These are phyloP conservation scores for Drosophila serrata DNA, from an alignment of 1,140 invertebrate species.

Conservation along the genomic window DNA sequence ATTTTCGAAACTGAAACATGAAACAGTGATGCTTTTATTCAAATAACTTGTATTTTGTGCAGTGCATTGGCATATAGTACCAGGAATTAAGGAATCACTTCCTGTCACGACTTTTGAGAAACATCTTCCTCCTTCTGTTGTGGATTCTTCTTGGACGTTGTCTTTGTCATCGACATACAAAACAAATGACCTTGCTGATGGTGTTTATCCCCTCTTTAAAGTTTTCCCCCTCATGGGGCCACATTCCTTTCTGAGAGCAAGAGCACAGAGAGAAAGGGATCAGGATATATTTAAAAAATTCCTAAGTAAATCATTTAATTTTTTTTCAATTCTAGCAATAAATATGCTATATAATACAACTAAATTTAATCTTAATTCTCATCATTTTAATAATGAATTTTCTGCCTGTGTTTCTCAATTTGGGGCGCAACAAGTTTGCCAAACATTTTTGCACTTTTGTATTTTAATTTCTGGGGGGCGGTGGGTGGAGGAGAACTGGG, in stretches of 20 bases:
- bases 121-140: constrained; percentile 52
- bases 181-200: constrained; percentile 78
- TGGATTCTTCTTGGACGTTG: constrained; percentile 44
- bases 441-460: constrained; percentile 74
- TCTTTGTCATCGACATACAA: constrained; percentile 78
- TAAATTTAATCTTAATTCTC: neutral
- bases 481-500: too few species aligned
- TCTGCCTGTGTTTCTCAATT: constrained; percentile 10
- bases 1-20: neutral
- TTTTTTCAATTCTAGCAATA: neutral
- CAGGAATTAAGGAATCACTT: constrained; percentile 67
- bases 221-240: neutral
- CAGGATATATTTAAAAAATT: neutral
- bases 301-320: neutral
- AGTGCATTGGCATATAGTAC: constrained; percentile 25
- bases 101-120: constrained; percentile 65
- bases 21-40: too few species aligned
- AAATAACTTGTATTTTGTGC: neutral
- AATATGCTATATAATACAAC: neutral
- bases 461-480: constrained; percentile 46
- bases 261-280: constrained; percentile 6
- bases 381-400: neutral
- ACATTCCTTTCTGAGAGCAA: constrained; percentile 10
- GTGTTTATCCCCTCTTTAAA: constrained; percentile 1
- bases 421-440: constrained; percentile 74